Conservation (phyloP, 2,888 invertebrate genomes). For the Halictus ligatus region DNA sequence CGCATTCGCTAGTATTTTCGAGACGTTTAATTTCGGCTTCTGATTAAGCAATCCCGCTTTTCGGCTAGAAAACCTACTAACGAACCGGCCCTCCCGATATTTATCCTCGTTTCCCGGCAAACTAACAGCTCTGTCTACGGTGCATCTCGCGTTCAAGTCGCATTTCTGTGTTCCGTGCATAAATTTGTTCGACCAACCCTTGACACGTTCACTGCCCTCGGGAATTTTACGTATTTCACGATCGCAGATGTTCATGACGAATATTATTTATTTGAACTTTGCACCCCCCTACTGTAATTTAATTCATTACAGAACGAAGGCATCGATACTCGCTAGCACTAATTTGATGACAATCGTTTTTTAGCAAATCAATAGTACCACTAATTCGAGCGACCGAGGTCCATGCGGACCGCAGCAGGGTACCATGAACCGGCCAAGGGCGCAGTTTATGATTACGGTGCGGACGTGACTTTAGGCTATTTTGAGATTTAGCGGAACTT, state of each 20-base stretch:
- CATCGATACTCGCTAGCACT: not conserved
- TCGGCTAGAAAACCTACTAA: not conserved
- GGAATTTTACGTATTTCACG: not conserved
- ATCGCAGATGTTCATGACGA: too few relatives aligned
- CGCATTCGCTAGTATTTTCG: constrained; percentile 9
- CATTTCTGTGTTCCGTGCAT: not conserved
- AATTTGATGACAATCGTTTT: not conserved
- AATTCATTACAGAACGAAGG: not conserved
- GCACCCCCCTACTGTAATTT: not conserved
- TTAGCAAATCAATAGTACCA: not conserved
- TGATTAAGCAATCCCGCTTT: not conserved
- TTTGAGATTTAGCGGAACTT: too few relatives aligned
- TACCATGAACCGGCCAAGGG: too few relatives aligned
- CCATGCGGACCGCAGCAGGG: too few relatives aligned
- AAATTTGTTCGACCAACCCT: not conserved
- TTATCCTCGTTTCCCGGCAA: not conserved
- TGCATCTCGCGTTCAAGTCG: not conserved
- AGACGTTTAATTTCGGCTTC: constrained; percentile 8
- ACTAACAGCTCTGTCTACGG: not conserved
- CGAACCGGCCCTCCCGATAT: not conserved
- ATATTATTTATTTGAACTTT: not conserved
- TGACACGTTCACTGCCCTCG: not conserved
- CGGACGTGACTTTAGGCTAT: too few relatives aligned
- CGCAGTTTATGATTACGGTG: too few relatives aligned
- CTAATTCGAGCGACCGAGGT: too few relatives aligned